A percentile compares a stretch with the other conserved stretches of the same genome.
Conservation (phyloP, 2,113 vertebrate genomes). For the Piprites chloris region DNA sequence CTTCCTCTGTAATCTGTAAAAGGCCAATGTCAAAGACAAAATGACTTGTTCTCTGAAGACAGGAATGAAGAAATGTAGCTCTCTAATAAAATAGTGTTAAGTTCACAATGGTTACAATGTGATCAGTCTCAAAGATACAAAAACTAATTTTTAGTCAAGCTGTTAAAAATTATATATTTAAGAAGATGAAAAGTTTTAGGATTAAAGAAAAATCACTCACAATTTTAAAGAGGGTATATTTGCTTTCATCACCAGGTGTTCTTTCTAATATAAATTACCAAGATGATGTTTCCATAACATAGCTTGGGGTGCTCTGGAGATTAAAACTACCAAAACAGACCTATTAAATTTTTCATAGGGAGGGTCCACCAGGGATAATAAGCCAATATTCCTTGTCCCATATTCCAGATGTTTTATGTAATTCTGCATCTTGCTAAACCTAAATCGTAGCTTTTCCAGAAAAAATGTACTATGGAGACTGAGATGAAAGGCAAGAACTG, state of each 20-base stretch:
- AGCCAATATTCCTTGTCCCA: slow-evolving; percentile 92
- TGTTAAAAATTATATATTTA: slow-evolving; percentile 68
- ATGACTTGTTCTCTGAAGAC: slow-evolving; percentile 59
- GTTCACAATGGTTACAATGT: slow-evolving; percentile 59
- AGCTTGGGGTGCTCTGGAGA: slow-evolving; percentile 87
- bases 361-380: slow-evolving; percentile 92
- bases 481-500: slow-evolving; percentile 95
- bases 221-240: slow-evolving; percentile 76
- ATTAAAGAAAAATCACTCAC: slow-evolving; percentile 70
- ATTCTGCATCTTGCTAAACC: slow-evolving; percentile 89
- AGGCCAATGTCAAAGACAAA: slow-evolving; percentile 66
- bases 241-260: slow-evolving; percentile 93
- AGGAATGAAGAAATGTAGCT: slow-evolving; percentile 47
- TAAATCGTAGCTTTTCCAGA: slow-evolving; percentile 80
- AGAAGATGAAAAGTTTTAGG: slow-evolving; percentile 72
- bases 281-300: slow-evolving; percentile 96
- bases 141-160: slow-evolving; percentile 67
- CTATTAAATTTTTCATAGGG: slow-evolving; percentile 98
- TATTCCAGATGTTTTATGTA: slow-evolving; percentile 97
- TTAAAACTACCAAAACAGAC: slow-evolving; percentile 94
- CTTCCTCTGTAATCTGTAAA: slow-evolving; percentile 46
- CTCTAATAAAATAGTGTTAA: slow-evolving; percentile 59
- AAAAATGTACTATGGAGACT: slow-evolving; percentile 87
- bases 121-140: slow-evolving; percentile 64
- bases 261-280: slow-evolving; percentile 91